Percentiles rank a stretch among this genome's conserved stretches.
These are phyloP conservation scores for Mythimna albipuncta DNA, from an alignment of 2,888 invertebrate genomes.

Conservation along the genomic window DNA sequence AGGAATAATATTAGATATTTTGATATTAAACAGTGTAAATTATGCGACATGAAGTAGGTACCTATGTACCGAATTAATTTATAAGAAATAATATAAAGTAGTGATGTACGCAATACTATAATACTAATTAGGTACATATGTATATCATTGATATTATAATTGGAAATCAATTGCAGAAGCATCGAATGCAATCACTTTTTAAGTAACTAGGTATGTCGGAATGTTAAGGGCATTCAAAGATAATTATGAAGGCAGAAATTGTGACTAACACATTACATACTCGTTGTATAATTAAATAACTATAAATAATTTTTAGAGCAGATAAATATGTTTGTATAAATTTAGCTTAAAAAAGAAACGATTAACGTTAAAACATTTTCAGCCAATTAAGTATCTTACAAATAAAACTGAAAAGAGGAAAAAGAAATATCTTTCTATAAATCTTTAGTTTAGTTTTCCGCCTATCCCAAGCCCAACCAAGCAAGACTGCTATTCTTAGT, in stretches of 20 bases:
- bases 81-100: not conserved
- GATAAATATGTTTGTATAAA: not conserved
- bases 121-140: not conserved
- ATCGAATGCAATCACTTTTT: not conserved
- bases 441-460: conserved; percentile 41
- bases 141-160: not conserved
- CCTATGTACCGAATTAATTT: too few relatives aligned
- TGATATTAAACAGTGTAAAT: not conserved
- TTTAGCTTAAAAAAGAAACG: not conserved
- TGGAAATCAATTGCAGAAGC: conserved; percentile 2
- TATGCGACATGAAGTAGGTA: not conserved
- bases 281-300: not conserved
- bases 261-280: too few relatives aligned
- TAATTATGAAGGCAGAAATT: too few relatives aligned
- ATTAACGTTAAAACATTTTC: conserved; percentile 8
- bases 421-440: conserved; percentile 8
- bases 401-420: conserved; percentile 9
- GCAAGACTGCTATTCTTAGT: conserved; percentile 35
- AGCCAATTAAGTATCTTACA: conserved; percentile 19
- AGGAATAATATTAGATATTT: not conserved
- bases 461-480: conserved; percentile 26
- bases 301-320: not conserved
- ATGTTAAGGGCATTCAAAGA: not conserved
- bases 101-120: conserved; percentile 1
- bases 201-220: not conserved